Percentiles rank a stretch among this genome's conserved stretches.
Conservation (phyloP, 2,888 invertebrate genomes). For the Drosophila vallismaia region DNA sequence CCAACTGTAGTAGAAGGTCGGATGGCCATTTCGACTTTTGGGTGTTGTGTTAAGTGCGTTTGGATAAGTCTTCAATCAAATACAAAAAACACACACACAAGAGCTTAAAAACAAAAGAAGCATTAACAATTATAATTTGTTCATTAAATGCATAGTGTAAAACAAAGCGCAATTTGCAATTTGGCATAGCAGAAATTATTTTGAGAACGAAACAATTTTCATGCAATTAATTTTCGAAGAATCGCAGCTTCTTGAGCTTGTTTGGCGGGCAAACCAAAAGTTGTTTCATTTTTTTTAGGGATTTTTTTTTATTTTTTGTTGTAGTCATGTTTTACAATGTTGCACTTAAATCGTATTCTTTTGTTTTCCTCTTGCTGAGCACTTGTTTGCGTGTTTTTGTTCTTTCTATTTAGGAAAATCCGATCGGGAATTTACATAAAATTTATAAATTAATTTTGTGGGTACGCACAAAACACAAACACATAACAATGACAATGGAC, state of each 20-base stretch:
- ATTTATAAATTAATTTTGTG: slow-evolving; percentile 40
- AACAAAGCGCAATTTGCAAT: slow-evolving; percentile 70
- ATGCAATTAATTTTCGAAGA: slow-evolving; percentile 58
- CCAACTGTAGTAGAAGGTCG: slow-evolving; percentile 46
- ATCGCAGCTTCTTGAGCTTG: slow-evolving; percentile 21
- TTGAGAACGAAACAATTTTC: slow-evolving; percentile 62
- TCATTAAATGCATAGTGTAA: slow-evolving; percentile 71
- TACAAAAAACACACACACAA: slow-evolving; percentile 75
- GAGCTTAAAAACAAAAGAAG: slow-evolving; percentile 70
- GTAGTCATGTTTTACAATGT: slow-evolving; percentile 74
- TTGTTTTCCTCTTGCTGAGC: slow-evolving; percentile 55
- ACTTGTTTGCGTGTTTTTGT: slow-evolving; percentile 76
- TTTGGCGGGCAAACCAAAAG: slow-evolving; percentile 25
- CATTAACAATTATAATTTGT: slow-evolving; percentile 66
- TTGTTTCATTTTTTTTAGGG: slow-evolving; percentile 39
- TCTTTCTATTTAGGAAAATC: not conserved
- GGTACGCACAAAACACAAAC: slow-evolving; percentile 67
- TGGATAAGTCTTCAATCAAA: slow-evolving; percentile 33
- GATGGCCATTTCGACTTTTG: slow-evolving; percentile 18
- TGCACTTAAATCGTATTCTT: slow-evolving; percentile 73
- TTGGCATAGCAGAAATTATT: slow-evolving; percentile 68
- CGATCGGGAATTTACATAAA: slow-evolving; percentile 25
- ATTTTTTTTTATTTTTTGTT: slow-evolving; percentile 50
- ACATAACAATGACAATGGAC: slow-evolving; percentile 56
- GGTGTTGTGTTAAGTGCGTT: slow-evolving; percentile 46